These are phyloP conservation scores for Engystomops pustulosus DNA, from an alignment of 2,113 vertebrate species.

Conservation along the genomic window DNA sequence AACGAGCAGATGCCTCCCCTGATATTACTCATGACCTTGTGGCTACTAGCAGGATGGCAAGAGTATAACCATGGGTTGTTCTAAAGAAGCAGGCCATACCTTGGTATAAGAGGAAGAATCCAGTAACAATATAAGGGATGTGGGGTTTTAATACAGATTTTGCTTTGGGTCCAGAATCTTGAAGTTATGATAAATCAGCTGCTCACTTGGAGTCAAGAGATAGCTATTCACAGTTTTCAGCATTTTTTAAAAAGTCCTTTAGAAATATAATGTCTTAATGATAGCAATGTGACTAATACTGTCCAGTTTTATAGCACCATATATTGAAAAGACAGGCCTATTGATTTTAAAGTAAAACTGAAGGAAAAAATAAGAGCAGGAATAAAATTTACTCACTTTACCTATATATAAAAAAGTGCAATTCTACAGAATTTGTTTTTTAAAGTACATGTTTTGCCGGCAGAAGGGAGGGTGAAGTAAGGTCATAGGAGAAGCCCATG, in stretches of 20 bases:
- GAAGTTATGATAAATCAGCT: not conserved
- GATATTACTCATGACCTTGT: too few species aligned
- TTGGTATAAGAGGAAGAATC: not conserved
- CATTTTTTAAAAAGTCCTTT: not conserved
- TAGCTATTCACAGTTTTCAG: not conserved
- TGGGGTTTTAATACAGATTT: not conserved
- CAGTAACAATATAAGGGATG: not conserved
- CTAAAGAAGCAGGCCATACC: not conserved
- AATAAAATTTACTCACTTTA: constrained; percentile 24
- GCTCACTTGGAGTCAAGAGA: not conserved
- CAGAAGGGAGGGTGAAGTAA: constrained; percentile 43
- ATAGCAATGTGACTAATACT: not conserved
- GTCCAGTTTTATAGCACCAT: constrained; percentile 8
- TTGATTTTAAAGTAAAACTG: constrained; percentile 38
- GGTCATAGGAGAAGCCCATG: constrained; percentile 24
- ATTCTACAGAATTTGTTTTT: constrained; percentile 1
- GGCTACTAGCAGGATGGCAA: too few species aligned
- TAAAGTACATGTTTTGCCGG: not conserved
- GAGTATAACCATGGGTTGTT: not conserved
- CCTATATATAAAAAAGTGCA: constrained; percentile 36
- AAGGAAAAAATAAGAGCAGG: constrained; percentile 18
- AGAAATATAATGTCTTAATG: not conserved
- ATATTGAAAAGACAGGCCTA: constrained; percentile 17
- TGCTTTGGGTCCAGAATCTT: not conserved
- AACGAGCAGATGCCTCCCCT: too few species aligned